Conservation (phyloP, 2,113 vertebrate genomes). For the Canis aureus region DNA sequence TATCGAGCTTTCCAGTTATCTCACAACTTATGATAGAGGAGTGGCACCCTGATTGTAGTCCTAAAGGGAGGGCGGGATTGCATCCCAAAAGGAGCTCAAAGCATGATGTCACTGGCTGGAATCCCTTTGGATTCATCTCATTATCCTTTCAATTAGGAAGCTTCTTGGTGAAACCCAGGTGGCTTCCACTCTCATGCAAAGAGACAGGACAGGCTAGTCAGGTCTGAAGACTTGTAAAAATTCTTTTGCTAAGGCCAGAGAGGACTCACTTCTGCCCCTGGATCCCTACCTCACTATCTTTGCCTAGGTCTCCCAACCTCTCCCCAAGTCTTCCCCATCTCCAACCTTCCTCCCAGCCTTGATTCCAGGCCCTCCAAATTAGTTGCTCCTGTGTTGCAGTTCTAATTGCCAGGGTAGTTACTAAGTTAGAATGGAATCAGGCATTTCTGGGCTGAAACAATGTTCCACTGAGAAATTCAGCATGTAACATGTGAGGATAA, state of each 20-base stretch:
- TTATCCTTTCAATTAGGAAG: background rate
- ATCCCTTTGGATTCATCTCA: background rate
- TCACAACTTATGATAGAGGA: background rate
- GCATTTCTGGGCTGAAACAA: background rate
- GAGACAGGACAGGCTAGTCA: background rate
- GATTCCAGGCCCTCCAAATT: background rate
- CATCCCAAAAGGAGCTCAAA: background rate
- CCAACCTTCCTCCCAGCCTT: background rate
- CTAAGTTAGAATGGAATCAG: background rate
- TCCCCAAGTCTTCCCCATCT: background rate
- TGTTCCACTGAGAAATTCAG: background rate
- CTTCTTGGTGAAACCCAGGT: background rate
- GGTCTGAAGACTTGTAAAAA: background rate
- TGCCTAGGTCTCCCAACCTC: background rate
- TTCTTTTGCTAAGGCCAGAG: background rate
- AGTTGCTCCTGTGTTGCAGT: background rate
- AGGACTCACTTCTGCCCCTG: background rate
- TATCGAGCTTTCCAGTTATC: background rate
- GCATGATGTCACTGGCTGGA: background rate
- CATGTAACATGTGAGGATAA: background rate
- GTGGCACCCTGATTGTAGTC: background rate
- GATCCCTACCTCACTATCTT: background rate
- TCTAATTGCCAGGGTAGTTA: background rate
- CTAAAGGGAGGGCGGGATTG: background rate
- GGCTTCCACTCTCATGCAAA: background rate